Base-by-base conservation (phyloP, 2,797 vertebrate species). In the Garrulus glandarius region DNA sequence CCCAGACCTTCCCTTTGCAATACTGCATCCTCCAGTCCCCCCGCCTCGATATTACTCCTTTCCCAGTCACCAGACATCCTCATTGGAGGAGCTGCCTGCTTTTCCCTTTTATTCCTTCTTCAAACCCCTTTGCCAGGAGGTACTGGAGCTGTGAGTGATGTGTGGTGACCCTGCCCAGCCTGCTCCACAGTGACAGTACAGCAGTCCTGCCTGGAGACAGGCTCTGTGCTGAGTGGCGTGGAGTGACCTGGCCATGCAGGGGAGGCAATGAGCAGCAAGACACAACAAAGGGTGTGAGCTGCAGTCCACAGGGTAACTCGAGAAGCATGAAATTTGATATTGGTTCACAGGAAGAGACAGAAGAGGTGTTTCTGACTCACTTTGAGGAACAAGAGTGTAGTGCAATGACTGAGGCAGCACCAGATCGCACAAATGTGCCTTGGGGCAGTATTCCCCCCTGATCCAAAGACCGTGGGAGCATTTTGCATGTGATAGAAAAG, bases 191-290 rank as follows among this genome's bases (percentile, higher is more conserved):
- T 6, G 32, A 36, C 24, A 17, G 37, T 1, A 1, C 4, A 39
- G 27, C 10, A 61, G 16, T 50, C 11, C 23, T 6, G 4, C 19
- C 16, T 17, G 32, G 29, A 22, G 15, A 59, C 32, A 56, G 6
- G 16, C 6, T 71, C 49, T 34, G 16, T 24, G 32, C 43, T 24
- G 50, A 26, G 32, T 5, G 32, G 4, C 20, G 3, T 6, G 34
- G 19, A 50, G 30, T 22, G 53, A 36, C 30, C 9, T 0, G 5
- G 24, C 13, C 0, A 0, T 2, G 6, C 39, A 19, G 39, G 24
- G 22, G 3, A 69, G 52, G 11, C 34, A 36, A 7, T 3, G 23
- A 56, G 43, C 36, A 79, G 24, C 37, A 44, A 15, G 15, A 19
- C 32, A 84, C 50, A 55, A 3, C 9, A 50, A 44, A 52, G 4